phyloP scores from a whole-genome alignment of 1,140 invertebrate genomes.

The Varroa destructor region DNA sequence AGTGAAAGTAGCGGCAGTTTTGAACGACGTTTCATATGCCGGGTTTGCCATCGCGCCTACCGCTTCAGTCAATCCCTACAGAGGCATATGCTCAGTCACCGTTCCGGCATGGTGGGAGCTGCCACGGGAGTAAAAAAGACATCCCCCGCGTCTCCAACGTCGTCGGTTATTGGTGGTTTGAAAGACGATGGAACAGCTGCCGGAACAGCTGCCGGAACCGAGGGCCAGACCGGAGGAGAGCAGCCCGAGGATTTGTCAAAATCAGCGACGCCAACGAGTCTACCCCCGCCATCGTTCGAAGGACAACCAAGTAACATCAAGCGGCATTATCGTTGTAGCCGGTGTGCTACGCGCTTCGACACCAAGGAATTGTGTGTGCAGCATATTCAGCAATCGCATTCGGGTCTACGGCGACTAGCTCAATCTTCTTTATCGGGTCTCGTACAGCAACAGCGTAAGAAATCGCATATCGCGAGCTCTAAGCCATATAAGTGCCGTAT shows the following conservation, averaged over 20 bases:
- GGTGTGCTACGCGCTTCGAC: conserved; percentile 43
- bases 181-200: conserved; percentile 19
- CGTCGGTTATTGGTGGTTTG: conserved; percentile 24
- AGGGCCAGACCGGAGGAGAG: not conserved
- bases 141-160: conserved; percentile 29
- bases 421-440: conserved; percentile 2
- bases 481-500: conserved; percentile 49
- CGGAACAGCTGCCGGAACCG: conserved; percentile 12
- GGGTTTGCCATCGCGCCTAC: conserved; percentile 39
- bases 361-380: conserved; percentile 39
- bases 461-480: conserved; percentile 28
- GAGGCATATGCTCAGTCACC: conserved; percentile 38
- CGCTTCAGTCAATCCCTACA: conserved; percentile 39
- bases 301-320: conserved; percentile 32
- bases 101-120: conserved; percentile 31
- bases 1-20: not conserved
- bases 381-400: conserved; percentile 42
- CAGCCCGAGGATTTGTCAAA: conserved; percentile 21
- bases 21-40: conserved; percentile 37
- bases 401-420: conserved; percentile 29
- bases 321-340: conserved; percentile 42
- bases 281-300: conserved; percentile 12
- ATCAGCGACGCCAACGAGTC: conserved; percentile 18
- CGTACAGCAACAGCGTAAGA: not conserved
- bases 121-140: conserved; percentile 30